phyloP scores from a whole-genome alignment of 2,888 invertebrate genomes.

The Artemia sinica region DNA sequence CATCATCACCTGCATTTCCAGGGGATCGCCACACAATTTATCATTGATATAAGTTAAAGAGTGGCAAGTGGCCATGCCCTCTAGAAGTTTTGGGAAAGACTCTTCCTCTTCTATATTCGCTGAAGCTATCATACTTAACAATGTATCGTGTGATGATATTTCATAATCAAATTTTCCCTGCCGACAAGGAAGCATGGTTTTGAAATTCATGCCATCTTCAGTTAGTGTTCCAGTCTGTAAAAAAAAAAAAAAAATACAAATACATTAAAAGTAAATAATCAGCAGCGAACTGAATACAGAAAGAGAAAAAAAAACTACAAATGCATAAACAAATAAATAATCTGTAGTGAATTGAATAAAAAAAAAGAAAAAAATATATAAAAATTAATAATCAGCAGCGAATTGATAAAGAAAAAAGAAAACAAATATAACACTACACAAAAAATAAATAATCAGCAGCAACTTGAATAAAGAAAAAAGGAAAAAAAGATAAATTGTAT shows the following conservation, averaged over 20 bases:
- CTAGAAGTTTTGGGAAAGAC: constrained; percentile 34
- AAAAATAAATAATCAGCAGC: too few species aligned
- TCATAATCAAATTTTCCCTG: constrained; percentile 35
- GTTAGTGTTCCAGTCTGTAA: constrained; percentile 80
- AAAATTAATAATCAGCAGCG: too few species aligned
- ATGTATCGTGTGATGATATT: constrained; percentile 35
- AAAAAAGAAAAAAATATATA: too few species aligned
- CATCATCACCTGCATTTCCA: constrained; percentile 58
- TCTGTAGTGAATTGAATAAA: too few species aligned
- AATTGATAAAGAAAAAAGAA: too few species aligned
- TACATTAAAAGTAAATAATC: not conserved
- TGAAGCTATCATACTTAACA: constrained; percentile 30
- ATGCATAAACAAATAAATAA: not conserved
- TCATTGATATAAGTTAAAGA: constrained; percentile 77
- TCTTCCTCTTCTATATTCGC: constrained; percentile 18
- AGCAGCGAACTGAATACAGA: not conserved
- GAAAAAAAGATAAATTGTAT: too few species aligned
- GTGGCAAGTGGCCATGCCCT: constrained; percentile 82
- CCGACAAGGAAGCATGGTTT: constrained; percentile 61
- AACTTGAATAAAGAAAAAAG: too few species aligned
- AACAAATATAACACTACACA: too few species aligned
- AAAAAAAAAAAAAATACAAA: constrained; percentile 23
- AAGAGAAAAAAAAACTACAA: constrained; percentile 15
- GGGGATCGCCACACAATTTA: constrained; percentile 73
- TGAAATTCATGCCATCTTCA: constrained; percentile 87